Conservation (phyloP, 2,113 vertebrate genomes). For the Ageneiosus marmoratus region DNA sequence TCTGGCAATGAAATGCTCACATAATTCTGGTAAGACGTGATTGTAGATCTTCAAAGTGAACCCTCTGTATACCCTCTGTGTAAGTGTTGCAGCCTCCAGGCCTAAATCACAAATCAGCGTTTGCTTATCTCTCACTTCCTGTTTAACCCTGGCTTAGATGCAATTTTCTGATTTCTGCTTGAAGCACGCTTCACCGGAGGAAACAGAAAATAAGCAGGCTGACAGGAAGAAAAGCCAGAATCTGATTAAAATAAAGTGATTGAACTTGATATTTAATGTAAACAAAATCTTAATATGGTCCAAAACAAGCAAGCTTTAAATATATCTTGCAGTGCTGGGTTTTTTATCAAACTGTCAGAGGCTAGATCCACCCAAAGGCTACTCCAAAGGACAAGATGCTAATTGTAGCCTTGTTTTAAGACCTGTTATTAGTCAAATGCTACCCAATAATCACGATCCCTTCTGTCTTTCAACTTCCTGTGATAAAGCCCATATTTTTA, state of each 20-base stretch:
- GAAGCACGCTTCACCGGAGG: neutral
- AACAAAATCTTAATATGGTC: neutral
- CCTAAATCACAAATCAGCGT: neutral
- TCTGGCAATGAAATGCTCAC: neutral
- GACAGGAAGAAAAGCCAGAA: constrained; percentile 11
- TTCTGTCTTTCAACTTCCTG: constrained; percentile 30
- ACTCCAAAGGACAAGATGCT: constrained; percentile 39
- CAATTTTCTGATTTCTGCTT: constrained; percentile 40
- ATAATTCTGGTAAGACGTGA: constrained; percentile 7
- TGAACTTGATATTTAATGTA: constrained; percentile 15
- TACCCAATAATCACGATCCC: constrained; percentile 34
- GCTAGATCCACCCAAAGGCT: constrained; percentile 23
- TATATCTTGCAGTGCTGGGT: constrained; percentile 16
- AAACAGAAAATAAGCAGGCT: constrained; percentile 9
- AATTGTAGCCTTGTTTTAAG: constrained; percentile 42
- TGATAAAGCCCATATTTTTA: constrained; percentile 10
- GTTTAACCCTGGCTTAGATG: constrained; percentile 40
- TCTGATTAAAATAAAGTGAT: constrained; percentile 12
- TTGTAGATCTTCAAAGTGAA: constrained; percentile 4
- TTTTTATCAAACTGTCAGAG: constrained; percentile 33
- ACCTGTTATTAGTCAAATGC: constrained; percentile 44
- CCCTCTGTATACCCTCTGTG: constrained; percentile 7
- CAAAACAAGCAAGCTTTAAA: constrained; percentile 35
- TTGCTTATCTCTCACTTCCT: constrained; percentile 47
- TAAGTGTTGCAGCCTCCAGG: neutral